Percentiles rank a stretch among this genome's conserved stretches.
Evolutionary conservation across 2,888 invertebrate species (phyloP).

Genomic region (Drosophila kanekoi): DNA sequence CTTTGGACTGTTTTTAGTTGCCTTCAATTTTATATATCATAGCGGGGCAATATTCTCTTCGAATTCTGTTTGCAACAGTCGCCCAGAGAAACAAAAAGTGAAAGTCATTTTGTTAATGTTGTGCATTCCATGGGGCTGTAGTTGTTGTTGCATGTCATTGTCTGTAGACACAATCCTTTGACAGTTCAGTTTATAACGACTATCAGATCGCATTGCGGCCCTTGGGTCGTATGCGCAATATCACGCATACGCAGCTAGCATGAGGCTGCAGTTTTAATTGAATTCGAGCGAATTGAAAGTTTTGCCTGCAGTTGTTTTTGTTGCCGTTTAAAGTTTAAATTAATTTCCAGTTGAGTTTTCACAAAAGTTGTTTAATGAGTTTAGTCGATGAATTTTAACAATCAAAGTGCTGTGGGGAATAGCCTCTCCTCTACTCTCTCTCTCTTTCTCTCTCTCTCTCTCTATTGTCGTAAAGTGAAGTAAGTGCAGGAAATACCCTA

Average conservation of each 20-base stretch:
- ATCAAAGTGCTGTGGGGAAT: conserved; percentile 22
- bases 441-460: not conserved
- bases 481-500: conserved; percentile 13
- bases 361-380: conserved; percentile 62
- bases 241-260: conserved; percentile 62
- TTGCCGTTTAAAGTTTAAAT: conserved; percentile 56
- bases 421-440: not conserved
- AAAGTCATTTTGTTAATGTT: conserved; percentile 71
- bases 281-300: conserved; percentile 72
- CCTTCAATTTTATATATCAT: conserved; percentile 37
- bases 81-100: conserved; percentile 42
- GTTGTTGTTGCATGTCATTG: conserved; percentile 43
- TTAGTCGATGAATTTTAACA: conserved; percentile 58
- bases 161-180: conserved; percentile 48
- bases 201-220: conserved; percentile 43
- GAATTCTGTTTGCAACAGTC: conserved; percentile 19
- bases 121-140: conserved; percentile 38
- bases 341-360: conserved; percentile 69
- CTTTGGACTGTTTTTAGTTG: conserved; percentile 26
- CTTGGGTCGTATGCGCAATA: conserved; percentile 71
- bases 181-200: conserved; percentile 37
- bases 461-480: not conserved
- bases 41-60: conserved; percentile 36
- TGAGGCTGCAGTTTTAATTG: conserved; percentile 74
- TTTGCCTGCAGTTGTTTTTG: conserved; percentile 34